Evolutionary conservation across 1,140 invertebrate species (phyloP).

Genomic region (Hirudo medicinalis): DNA sequence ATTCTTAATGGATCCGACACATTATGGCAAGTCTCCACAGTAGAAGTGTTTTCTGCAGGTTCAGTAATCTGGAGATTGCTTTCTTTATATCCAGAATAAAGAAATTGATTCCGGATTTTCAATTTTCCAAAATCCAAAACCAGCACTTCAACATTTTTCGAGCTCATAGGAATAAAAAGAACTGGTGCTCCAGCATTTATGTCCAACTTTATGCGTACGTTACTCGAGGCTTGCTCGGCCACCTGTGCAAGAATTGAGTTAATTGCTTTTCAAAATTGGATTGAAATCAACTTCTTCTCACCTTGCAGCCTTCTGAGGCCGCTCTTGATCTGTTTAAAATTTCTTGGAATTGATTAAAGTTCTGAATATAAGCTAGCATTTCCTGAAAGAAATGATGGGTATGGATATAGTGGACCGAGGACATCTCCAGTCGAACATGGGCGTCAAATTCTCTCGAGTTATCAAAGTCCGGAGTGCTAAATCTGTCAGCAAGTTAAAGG

Average conservation of each 20-base stretch:
- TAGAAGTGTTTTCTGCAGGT: not conserved
- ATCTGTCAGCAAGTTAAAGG: slow-evolving; percentile 30
- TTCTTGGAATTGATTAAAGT: slow-evolving; percentile 69
- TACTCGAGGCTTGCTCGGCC: slow-evolving; percentile 33
- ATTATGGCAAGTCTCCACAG: not conserved
- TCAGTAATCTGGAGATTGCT: slow-evolving; percentile 22
- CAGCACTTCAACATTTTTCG: slow-evolving; percentile 61
- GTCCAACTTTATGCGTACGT: slow-evolving; percentile 50
- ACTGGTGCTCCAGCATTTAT: slow-evolving; percentile 66
- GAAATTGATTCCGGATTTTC: slow-evolving; percentile 57
- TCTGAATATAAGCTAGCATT: slow-evolving; percentile 65
- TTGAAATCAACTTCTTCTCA: slow-evolving; percentile 22
- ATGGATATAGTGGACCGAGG: slow-evolving; percentile 70
- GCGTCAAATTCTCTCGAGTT: slow-evolving; percentile 55
- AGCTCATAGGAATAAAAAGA: slow-evolving; percentile 71
- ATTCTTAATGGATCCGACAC: slow-evolving; percentile 2
- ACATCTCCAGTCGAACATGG: slow-evolving; percentile 49
- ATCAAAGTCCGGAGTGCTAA: slow-evolving; percentile 40
- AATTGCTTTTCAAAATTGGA: not conserved
- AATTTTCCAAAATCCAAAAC: slow-evolving; percentile 69
- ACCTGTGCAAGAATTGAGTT: slow-evolving; percentile 27
- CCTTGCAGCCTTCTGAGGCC: slow-evolving; percentile 38
- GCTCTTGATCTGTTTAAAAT: slow-evolving; percentile 49
- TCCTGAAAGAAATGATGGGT: slow-evolving; percentile 83
- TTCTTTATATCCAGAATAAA: slow-evolving; percentile 31